These are phyloP conservation scores for Latrodectus hesperus DNA, from an alignment of 2,888 invertebrate genomes.

Conservation along the genomic window DNA sequence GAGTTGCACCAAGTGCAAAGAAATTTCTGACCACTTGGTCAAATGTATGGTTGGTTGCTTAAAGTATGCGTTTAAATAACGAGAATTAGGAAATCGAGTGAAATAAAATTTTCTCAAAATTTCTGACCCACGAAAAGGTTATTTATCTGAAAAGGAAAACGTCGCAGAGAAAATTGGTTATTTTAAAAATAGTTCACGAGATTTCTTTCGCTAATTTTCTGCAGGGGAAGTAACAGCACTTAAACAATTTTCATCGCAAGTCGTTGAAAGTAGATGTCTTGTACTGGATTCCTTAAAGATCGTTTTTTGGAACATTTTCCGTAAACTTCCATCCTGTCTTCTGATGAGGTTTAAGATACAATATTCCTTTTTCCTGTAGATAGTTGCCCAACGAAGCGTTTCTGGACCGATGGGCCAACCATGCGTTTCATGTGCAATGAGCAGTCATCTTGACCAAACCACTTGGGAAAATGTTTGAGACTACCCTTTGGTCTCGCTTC, in stretches of 20 bases:
- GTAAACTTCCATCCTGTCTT: constrained; percentile 43
- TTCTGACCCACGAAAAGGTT: constrained; percentile 54
- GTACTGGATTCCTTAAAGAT: constrained; percentile 24
- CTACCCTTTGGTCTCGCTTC: constrained; percentile 38
- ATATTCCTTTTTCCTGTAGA: not conserved
- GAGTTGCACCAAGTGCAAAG: not conserved
- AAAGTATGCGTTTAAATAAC: constrained; percentile 4
- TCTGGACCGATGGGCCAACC: constrained; percentile 24
- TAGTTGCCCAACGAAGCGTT: not conserved
- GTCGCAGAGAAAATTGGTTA: constrained; percentile 31
- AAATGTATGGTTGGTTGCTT: constrained; percentile 10
- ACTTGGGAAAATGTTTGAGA: constrained; percentile 20
- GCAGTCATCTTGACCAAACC: constrained; percentile 32
- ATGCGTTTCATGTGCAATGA: constrained; percentile 36
- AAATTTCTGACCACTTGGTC: constrained; percentile 12
- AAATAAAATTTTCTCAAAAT: constrained; percentile 42
- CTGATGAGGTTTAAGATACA: constrained; percentile 10
- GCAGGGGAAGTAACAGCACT: constrained; percentile 19
- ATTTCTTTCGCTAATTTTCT: constrained; percentile 32
- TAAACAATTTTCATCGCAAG: constrained; percentile 52
- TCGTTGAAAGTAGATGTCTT: constrained; percentile 32
- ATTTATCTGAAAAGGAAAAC: constrained; percentile 39
- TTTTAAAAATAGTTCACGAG: constrained; percentile 1
- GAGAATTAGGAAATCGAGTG: not conserved
- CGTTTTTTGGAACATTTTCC: constrained; percentile 33